Evolutionary conservation across 2,113 vertebrate species (phyloP).

Genomic region (Sylvilagus bachmani): DNA sequence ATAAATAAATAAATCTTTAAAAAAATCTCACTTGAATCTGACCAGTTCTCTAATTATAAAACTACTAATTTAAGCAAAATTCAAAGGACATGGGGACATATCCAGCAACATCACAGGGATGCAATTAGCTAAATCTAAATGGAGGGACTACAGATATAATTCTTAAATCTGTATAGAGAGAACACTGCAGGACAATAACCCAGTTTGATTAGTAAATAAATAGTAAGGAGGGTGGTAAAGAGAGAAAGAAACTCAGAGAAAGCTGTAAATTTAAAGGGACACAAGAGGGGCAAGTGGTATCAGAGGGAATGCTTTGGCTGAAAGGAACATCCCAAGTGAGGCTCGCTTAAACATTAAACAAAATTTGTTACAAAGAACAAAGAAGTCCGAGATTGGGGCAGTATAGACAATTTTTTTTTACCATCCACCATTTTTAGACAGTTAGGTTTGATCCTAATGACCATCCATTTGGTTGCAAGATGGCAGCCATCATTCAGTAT

Average conservation of each 20-base stretch:
- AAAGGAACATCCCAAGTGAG: not conserved
- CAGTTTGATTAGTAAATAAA: not conserved
- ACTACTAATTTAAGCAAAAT: constrained; percentile 13
- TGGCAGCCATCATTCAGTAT: not conserved
- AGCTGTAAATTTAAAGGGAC: too few species aligned
- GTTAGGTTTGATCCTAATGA: not conserved
- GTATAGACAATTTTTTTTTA: not conserved
- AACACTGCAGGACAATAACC: not conserved
- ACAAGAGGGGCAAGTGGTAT: not conserved
- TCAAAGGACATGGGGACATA: not conserved
- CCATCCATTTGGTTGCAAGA: not conserved
- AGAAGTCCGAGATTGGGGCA: not conserved
- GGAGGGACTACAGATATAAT: not conserved
- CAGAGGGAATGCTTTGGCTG: not conserved
- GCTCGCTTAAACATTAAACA: not conserved
- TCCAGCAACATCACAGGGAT: not conserved
- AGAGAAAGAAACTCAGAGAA: not conserved
- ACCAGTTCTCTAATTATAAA: not conserved
- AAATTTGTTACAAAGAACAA: not conserved
- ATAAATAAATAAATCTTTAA: too few species aligned
- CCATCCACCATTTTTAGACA: not conserved
- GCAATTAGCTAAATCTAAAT: not conserved
- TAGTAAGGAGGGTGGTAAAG: not conserved
- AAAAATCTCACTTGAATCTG: not conserved
- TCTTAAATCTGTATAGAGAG: not conserved